Evolutionary conservation across 2,113 vertebrate species (phyloP).

Genomic region (Chionis minor): DNA sequence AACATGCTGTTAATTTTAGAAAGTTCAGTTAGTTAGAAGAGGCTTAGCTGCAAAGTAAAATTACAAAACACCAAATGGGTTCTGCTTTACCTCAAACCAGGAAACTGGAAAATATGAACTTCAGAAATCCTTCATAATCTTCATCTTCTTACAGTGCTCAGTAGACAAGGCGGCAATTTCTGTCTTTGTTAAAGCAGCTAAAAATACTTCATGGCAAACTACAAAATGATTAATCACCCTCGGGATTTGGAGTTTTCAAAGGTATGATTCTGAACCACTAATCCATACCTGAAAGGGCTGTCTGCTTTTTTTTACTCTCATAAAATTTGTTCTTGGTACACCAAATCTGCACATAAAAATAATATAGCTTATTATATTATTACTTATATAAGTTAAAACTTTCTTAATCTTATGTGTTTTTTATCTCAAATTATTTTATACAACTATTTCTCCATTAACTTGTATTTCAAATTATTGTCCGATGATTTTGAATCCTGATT

Average conservation of each 20-base stretch:
- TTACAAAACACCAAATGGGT: no score
- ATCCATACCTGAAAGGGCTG: not conserved
- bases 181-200: not conserved
- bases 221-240: not conserved
- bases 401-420: not conserved
- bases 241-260: not conserved
- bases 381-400: not conserved
- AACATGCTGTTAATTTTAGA: no score
- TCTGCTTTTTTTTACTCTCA: not conserved
- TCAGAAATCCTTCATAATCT: not conserved
- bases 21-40: no score
- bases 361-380: accelerated
- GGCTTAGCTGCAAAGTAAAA: no score
- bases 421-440: not conserved
- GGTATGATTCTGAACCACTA: not conserved
- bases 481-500: not conserved
- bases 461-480: not conserved
- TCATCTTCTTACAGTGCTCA: not conserved
- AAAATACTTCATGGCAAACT: not conserved
- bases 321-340: not conserved
- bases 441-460: not conserved
- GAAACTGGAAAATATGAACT: not conserved
- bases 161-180: not conserved
- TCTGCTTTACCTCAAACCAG: no score
- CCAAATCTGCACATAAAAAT: not conserved